Percentiles rank a stretch among this genome's conserved stretches.
These are phyloP conservation scores for Nerophis lumbriciformis DNA, from an alignment of 2,113 vertebrate species.

Conservation along the genomic window DNA sequence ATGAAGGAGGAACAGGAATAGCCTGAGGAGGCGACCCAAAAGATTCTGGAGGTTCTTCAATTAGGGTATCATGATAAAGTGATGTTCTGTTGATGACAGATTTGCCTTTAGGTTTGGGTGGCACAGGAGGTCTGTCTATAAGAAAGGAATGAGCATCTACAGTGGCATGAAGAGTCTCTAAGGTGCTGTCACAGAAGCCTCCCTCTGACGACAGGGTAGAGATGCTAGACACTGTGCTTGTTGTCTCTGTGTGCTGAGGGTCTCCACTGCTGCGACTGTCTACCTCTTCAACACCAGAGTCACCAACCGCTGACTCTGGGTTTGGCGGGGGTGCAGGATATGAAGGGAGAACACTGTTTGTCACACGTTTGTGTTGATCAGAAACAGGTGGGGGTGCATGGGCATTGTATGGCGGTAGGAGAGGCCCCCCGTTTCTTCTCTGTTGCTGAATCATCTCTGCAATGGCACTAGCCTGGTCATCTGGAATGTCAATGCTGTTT, in stretches of 20 bases:
- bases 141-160: slow-evolving; percentile 88
- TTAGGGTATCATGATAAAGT: slow-evolving; percentile 85
- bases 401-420: slow-evolving; percentile 65
- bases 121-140: slow-evolving; percentile 92
- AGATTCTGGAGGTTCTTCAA: slow-evolving; percentile 84
- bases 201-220: slow-evolving; percentile 96
- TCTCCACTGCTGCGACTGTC: slow-evolving; percentile 92
- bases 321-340: slow-evolving; percentile 83
- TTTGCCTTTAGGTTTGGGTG: slow-evolving; percentile 96
- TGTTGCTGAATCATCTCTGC: slow-evolving; percentile 80
- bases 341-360: slow-evolving; percentile 81
- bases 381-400: slow-evolving; percentile 59
- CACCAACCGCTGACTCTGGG: slow-evolving; percentile 77
- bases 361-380: slow-evolving; percentile 71
- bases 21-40: slow-evolving; percentile 81
- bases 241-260: slow-evolving; percentile 88
- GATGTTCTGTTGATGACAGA: slow-evolving; percentile 87
- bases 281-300: slow-evolving; percentile 92
- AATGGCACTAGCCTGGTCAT: slow-evolving; percentile 78
- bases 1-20: slow-evolving; percentile 76
- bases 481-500: slow-evolving; percentile 95
- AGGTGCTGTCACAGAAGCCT: slow-evolving; percentile 74
- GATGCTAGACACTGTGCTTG: slow-evolving; percentile 96
- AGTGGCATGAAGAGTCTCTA: slow-evolving; percentile 90
- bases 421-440: slow-evolving; percentile 57